Conservation (phyloP, 2,888 invertebrate genomes). For the Parelbella ahira region DNA sequence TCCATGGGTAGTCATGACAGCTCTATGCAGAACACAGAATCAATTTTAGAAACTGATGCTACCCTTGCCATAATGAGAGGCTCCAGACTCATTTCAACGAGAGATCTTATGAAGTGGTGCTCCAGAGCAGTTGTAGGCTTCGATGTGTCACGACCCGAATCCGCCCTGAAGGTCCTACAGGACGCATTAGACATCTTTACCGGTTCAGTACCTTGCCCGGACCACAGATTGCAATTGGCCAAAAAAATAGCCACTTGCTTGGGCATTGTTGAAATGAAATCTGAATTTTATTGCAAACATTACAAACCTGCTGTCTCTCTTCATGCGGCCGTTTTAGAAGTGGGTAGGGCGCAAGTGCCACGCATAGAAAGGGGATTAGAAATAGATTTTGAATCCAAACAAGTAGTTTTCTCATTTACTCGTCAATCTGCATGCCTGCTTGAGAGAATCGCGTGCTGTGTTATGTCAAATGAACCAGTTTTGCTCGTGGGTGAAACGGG, state of each 20-base stretch:
- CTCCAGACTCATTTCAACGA: constrained; percentile 86
- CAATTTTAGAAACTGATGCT: constrained; percentile 38
- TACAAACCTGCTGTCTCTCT: constrained; percentile 89
- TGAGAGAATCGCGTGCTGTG: constrained; percentile 93
- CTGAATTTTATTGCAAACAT: constrained; percentile 88
- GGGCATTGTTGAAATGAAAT: constrained; percentile 90
- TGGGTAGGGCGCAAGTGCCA: constrained; percentile 84
- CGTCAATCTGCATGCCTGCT: constrained; percentile 89
- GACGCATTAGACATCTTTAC: constrained; percentile 96
- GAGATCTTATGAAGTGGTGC: constrained; percentile 97
- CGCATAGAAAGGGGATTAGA: constrained; percentile 60
- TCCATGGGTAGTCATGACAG: constrained; percentile 84
- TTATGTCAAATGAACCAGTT: constrained; percentile 92
- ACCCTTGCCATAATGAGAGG: constrained; percentile 58
- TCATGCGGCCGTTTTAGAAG: constrained; percentile 79
- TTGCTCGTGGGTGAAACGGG: constrained; percentile 98
- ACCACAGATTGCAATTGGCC: constrained; percentile 84
- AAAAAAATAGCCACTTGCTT: constrained; percentile 88
- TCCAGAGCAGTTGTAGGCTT: constrained; percentile 87
- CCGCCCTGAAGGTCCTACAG: constrained; percentile 87
- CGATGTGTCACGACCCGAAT: constrained; percentile 85
- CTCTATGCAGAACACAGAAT: constrained; percentile 62
- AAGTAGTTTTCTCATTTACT: constrained; percentile 89
- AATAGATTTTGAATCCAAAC: constrained; percentile 60
- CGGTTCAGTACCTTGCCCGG: constrained; percentile 85